Evolutionary conservation across 2,888 invertebrate species (phyloP), one percentile per base, ranked within the genome.

Genomic region (Dryocosmus kuriphilus): DNA sequence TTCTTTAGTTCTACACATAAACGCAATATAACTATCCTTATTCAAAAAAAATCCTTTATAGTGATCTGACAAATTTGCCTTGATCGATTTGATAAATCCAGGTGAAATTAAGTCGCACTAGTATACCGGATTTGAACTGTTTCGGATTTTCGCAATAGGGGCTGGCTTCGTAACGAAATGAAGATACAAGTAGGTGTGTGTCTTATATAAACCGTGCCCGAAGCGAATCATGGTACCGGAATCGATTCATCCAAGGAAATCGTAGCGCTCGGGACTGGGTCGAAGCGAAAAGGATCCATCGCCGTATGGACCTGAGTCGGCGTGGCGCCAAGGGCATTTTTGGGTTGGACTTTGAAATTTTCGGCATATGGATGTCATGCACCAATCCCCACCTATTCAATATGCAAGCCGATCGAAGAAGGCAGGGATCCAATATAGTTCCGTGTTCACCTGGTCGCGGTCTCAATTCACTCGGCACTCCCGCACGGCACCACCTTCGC

Each of bases 391-490:
- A 38, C 14, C 46, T 46, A 19, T 46, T 4, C 46, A 46, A 46
- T 46, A 46, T 46, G 19, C 19, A 19, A 1, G 46, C 19, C 14
- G 19, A 46, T 46, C 46, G 46, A 46, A 46, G 5, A n/a, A 46
- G 46, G 46, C 46, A 46, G 46, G 61, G 83, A 82, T 84, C 83
- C 85, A 83, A 75, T 85, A 76, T 78, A 88, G 88, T 89, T 89
- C 89, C 89, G 87, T 88, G 89, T 89, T 89, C 89, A 89, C 88
- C 87, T 86, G 88, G 85, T 85, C 83, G 84, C 85, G 80, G 60
- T 74, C 57, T 24, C 27, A 41, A 38, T 41, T 46, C 38, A 14
- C 41, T 65, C 41, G 89, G 88, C 88, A 89, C 89, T 89, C 89
- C 88, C 87, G 86, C 85, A 81, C 74, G 83, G 86, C 85, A 88